phyloP scores from a whole-genome alignment of 35 echinoderm and acorn worm genomes.

The Lytechinus variegatus region DNA sequence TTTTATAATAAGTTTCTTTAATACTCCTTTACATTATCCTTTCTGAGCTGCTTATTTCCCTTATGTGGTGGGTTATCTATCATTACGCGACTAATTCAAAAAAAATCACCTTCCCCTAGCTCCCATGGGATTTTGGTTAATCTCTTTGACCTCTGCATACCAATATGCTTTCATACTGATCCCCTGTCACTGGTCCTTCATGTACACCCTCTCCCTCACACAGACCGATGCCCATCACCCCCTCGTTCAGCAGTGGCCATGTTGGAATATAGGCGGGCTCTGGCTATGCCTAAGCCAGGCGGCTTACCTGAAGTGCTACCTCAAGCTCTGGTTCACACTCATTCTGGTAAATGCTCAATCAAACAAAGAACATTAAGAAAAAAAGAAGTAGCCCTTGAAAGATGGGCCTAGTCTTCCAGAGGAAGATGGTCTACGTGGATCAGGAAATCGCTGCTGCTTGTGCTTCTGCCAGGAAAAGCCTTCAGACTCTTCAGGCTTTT shows the following conservation, averaged over 20 bases:
- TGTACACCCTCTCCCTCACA: conserved; percentile 49
- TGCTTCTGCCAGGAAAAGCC: not conserved
- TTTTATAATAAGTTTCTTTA: not conserved
- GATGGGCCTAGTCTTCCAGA: not conserved
- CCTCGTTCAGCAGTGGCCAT: conserved; percentile 53
- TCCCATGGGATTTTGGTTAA: not conserved
- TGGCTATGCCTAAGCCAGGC: conserved; percentile 28
- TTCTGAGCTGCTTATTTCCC: not conserved
- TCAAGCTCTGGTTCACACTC: conserved; percentile 22
- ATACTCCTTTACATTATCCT: not conserved
- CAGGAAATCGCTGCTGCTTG: not conserved
- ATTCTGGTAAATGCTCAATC: conserved; percentile 45
- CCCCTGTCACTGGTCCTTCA: conserved; percentile 6
- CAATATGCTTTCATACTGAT: not conserved
- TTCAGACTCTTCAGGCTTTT: not conserved
- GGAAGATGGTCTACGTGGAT: not conserved
- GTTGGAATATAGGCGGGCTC: conserved; percentile 51
- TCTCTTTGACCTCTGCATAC: not conserved
- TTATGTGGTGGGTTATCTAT: not conserved
- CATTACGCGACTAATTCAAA: not conserved
- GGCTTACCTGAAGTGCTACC: conserved; percentile 34
- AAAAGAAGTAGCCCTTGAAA: not conserved
- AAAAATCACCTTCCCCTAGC: not conserved
- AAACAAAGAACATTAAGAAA: not conserved
- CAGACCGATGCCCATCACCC: conserved; percentile 54